A percentile compares a stretch with the other conserved stretches of the same genome.
Conservation (phyloP, 2,888 invertebrate species). For the Hypomecis atomaria region DNA sequence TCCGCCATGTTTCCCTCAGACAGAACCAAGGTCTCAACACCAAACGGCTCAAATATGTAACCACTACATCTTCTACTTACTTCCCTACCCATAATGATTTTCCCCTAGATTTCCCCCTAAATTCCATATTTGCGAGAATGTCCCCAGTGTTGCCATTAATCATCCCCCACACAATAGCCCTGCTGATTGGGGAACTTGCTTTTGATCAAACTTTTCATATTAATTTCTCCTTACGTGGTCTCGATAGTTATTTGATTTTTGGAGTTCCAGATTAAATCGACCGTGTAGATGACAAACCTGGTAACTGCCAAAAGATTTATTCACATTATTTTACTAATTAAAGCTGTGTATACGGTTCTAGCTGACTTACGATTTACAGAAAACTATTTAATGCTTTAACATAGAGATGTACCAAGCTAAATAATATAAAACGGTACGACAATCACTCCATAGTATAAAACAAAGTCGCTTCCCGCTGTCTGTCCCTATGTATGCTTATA, state of each 20-base stretch:
- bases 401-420: too few relatives aligned
- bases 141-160: slow-evolving; percentile 44
- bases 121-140: slow-evolving; percentile 29
- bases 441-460: too few relatives aligned
- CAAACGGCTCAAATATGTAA: too few relatives aligned
- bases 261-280: background rate
- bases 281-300: background rate
- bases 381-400: too few relatives aligned
- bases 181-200: slow-evolving; percentile 52
- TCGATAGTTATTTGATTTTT: slow-evolving; percentile 23
- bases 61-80: background rate
- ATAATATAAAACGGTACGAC: too few relatives aligned
- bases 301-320: background rate
- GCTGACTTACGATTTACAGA: too few relatives aligned
- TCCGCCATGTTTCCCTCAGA: too few relatives aligned
- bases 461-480: too few relatives aligned
- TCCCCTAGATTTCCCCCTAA: slow-evolving; percentile 13
- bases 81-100: background rate
- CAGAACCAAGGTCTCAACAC: too few relatives aligned
- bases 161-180: slow-evolving; percentile 44
- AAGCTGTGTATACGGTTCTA: too few relatives aligned
- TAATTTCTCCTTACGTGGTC: slow-evolving; percentile 44
- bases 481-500: too few relatives aligned
- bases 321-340: too few relatives aligned
- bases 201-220: slow-evolving; percentile 52